A percentile compares a stretch with the other conserved stretches of the same genome.
These are phyloP conservation scores for Dasypolia templi DNA, from an alignment of 2,888 invertebrate species.

Conservation along the genomic window DNA sequence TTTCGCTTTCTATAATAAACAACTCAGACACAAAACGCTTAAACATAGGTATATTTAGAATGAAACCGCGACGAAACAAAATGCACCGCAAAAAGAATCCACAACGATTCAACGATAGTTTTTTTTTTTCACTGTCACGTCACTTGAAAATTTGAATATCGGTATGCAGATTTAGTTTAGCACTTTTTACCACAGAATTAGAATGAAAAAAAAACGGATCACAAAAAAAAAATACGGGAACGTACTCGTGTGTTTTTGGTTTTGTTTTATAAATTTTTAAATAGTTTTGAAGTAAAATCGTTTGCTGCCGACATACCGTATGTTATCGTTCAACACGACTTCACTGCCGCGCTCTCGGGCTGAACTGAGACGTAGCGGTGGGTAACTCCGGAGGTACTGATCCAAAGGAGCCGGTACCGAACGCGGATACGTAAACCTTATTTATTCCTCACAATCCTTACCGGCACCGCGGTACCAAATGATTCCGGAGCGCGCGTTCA, in stretches of 20 bases:
- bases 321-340: slow-evolving; percentile 76
- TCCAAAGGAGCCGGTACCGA: too few species aligned
- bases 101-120: too few species aligned
- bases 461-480: too few species aligned
- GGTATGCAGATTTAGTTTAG: slow-evolving; percentile 23
- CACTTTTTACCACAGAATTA: slow-evolving; percentile 45
- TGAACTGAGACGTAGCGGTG: slow-evolving; percentile 76
- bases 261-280: slow-evolving; percentile 24
- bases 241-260: slow-evolving; percentile 38
- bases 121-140: slow-evolving; percentile 67
- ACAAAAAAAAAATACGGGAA: slow-evolving; percentile 50
- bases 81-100: slow-evolving; percentile 74
- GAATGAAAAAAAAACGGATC: slow-evolving; percentile 33
- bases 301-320: slow-evolving; percentile 80
- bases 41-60: slow-evolving; percentile 63
- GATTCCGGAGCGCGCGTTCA: too few species aligned
- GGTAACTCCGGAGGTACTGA: too few species aligned
- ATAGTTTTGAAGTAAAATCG: slow-evolving; percentile 67
- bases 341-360: slow-evolving; percentile 77
- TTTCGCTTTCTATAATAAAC: slow-evolving; percentile 83
- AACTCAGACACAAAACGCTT: slow-evolving; percentile 81
- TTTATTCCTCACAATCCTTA: too few species aligned
- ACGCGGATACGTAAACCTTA: too few species aligned
- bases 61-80: slow-evolving; percentile 67
- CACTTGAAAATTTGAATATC: slow-evolving; percentile 65